Conservation (phyloP, 1,140 invertebrate genomes). For the Dreissena rostriformis region DNA sequence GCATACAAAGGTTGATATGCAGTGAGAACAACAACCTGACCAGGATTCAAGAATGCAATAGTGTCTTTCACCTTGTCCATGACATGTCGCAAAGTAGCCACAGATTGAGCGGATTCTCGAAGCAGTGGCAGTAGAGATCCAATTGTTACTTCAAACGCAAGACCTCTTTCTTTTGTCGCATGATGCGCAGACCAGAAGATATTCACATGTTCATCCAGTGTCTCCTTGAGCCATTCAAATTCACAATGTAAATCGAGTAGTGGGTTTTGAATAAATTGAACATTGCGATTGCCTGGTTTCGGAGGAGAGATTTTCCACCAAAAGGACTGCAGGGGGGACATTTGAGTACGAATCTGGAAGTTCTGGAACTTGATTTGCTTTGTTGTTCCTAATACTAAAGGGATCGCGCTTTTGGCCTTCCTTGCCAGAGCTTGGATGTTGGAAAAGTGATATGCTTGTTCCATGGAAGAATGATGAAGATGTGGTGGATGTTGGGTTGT, state of each 20-base stretch:
- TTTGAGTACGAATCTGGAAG: constrained; percentile 45
- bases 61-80: constrained; percentile 62
- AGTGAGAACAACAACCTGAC: constrained; percentile 56
- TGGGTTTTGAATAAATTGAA: too few relatives aligned
- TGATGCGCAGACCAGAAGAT: constrained; percentile 8
- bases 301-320: constrained; percentile 11
- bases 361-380: constrained; percentile 16
- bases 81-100: constrained; percentile 57
- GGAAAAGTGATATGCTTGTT: constrained; percentile 65
- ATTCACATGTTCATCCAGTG: neutral
- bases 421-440: constrained; percentile 48
- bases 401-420: neutral
- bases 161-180: neutral
- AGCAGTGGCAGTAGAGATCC: constrained; percentile 49
- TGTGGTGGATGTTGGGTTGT: constrained; percentile 63
- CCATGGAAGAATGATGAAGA: constrained; percentile 63
- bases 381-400: neutral
- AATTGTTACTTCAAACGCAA: constrained; percentile 8
- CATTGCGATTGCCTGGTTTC: neutral
- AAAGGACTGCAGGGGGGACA: constrained; percentile 28
- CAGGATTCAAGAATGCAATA: constrained; percentile 60
- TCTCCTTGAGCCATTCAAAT: constrained; percentile 30
- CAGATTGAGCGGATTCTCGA: constrained; percentile 53
- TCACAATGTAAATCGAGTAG: neutral
- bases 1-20: constrained; percentile 63